phyloP scores from a whole-genome alignment of 2,113 vertebrate species.

The Apaloderma vittatum region DNA sequence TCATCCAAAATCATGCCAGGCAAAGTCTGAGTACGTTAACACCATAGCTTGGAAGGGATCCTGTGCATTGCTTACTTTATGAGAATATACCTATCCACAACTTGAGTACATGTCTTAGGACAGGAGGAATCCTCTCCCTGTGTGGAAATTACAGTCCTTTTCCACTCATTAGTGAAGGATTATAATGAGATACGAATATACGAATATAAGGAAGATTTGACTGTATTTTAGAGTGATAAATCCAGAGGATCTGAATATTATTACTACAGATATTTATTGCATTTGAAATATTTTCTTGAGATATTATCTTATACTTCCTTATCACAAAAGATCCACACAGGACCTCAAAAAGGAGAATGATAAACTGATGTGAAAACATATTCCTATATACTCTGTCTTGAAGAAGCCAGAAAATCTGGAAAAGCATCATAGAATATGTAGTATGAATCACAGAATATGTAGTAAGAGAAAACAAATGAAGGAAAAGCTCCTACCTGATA shows the following conservation, averaged over 20 bases:
- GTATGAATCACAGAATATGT: neutral
- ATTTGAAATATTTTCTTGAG: conserved; percentile 19
- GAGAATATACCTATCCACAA: neutral
- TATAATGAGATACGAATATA: neutral
- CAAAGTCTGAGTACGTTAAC: neutral
- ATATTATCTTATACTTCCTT: neutral
- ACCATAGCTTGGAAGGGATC: neutral
- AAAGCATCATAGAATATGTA: neutral
- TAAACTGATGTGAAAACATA: neutral
- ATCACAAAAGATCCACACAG: neutral
- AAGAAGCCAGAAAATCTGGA: neutral
- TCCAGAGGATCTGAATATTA: neutral
- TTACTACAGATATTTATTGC: neutral
- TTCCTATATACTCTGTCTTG: neutral
- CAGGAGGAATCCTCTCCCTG: neutral
- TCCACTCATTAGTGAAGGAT: neutral
- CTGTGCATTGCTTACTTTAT: neutral
- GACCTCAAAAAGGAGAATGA: neutral
- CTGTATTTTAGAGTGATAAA: neutral
- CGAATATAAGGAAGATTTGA: neutral
- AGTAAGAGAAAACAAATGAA: neutral
- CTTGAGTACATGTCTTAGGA: neutral
- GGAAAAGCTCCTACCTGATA: neutral
- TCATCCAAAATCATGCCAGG: neutral
- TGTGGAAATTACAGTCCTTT: neutral